These are phyloP conservation scores for Pseudomyrmex gracilis DNA, from an alignment of 1,140 invertebrate genomes.

Conservation along the genomic window DNA sequence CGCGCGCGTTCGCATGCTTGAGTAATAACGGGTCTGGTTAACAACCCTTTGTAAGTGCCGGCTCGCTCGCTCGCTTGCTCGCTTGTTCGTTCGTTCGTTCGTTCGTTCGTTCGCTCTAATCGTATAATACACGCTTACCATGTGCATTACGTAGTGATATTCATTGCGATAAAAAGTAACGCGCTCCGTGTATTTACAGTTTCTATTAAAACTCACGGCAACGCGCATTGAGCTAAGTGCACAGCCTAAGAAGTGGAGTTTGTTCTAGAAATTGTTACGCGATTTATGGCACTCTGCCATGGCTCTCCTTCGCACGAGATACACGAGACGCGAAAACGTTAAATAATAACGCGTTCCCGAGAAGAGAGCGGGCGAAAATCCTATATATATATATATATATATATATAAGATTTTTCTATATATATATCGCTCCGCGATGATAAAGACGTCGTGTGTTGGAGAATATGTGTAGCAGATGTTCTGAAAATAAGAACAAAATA, in stretches of 20 bases:
- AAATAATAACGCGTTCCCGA: neutral
- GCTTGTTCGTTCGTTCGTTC: constrained; percentile 12
- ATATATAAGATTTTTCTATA: too few species aligned
- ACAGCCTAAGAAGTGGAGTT: constrained; percentile 47
- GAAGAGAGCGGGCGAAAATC: neutral
- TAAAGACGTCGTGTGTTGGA: neutral
- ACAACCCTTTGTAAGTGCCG: constrained; percentile 53
- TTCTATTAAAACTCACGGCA: constrained; percentile 56
- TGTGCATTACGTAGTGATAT: constrained; percentile 55
- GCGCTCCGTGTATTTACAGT: constrained; percentile 48
- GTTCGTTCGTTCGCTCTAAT: constrained; percentile 32
- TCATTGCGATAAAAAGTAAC: constrained; percentile 59
- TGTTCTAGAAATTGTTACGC: constrained; percentile 59
- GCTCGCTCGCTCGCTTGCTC: constrained; percentile 16
- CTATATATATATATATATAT: neutral
- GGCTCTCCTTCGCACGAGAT: neutral
- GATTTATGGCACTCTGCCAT: constrained; percentile 23
- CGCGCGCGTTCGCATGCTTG: constrained; percentile 38
- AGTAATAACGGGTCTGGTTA: constrained; percentile 48
- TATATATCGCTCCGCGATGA: neutral
- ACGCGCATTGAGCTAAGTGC: constrained; percentile 33
- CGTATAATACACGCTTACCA: constrained; percentile 59
- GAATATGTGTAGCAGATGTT: neutral
- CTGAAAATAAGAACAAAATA: constrained; percentile 5
- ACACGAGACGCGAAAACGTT: constrained; percentile 15